Base-by-base conservation (phyloP, 2,888 invertebrate species). In the Pecten maximus region DNA sequence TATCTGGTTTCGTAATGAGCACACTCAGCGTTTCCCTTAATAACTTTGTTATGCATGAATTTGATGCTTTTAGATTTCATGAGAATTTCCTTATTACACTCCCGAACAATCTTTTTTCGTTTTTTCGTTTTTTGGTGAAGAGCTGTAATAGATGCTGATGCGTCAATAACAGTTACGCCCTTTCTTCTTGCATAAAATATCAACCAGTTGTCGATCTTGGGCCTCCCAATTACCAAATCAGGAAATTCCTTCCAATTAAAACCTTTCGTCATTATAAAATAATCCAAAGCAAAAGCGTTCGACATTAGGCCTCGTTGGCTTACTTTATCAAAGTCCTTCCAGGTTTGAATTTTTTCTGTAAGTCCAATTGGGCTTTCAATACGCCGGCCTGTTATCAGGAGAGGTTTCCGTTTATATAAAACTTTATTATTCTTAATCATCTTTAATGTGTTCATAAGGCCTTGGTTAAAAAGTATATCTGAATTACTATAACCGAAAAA, bases 61-160 rank as follows among this genome's bases (percentile, higher is more conserved):
- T 74, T 60, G 10, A 74, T 23, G 1, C 23, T 10, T 16, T 87
- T 88, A 89, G 60, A 48, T 74, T 89, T 60, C 15, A 86, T 74
- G 16, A 90, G 50, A 35, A 90, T 90, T 74, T 88, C 19, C n/a
- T 88, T 86, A 19, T 90, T 90, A 90, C 90, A 90, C 23, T 88
- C 16, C 8, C 35, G 23, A 0, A 39, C n/a, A n/a, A 60, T 40
- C n/a, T 88, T 90, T 28, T 48, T 44, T 0, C 91, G 44, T n/a
- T 87, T 89, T 40, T 89, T 44, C 35, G 91, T 91, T 48, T 39
- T 91, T 40, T 91, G 91, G 86, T 91, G 91, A 10, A 91, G 39
- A 15, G 91, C 91, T 12, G 87, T 39, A 28, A 91, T 54, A 10
- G 91, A 89, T 12, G 87, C 87, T 0, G 91, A 89, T 1, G 91